Evolutionary conservation across 2,888 invertebrate species (phyloP).

Genomic region (Rosalia funebris): DNA sequence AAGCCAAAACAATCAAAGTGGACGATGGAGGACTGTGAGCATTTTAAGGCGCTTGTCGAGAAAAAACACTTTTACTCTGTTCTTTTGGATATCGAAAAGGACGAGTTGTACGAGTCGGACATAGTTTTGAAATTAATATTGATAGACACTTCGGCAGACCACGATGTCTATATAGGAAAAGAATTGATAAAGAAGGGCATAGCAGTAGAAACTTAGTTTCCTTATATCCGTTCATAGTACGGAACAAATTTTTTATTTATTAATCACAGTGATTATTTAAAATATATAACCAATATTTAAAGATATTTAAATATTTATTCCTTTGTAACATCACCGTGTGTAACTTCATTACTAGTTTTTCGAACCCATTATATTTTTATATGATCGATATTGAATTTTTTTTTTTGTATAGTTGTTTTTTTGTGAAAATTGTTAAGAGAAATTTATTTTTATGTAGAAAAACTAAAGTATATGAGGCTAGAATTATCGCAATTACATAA

Average conservation of each 20-base stretch:
- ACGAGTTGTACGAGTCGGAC: slow-evolving; percentile 71
- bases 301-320: slow-evolving; percentile 6
- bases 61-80: slow-evolving; percentile 77
- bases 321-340: no score
- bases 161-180: slow-evolving; percentile 75
- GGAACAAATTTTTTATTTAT: slow-evolving; percentile 4
- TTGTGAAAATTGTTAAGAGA: neutral
- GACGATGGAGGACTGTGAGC: slow-evolving; percentile 77
- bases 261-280: slow-evolving; percentile 23
- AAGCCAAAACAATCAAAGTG: slow-evolving; percentile 69
- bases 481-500: no score
- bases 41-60: slow-evolving; percentile 77
- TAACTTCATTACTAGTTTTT: neutral
- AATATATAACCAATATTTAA: slow-evolving; percentile 4
- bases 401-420: neutral
- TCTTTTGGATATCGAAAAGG: slow-evolving; percentile 71
- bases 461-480: neutral
- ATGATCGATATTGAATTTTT: neutral
- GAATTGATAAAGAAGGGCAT: slow-evolving; percentile 71
- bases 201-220: slow-evolving; percentile 46
- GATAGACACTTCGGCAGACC: slow-evolving; percentile 75
- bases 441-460: neutral
- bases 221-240: neutral
- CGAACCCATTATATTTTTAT: neutral
- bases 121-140: slow-evolving; percentile 74